Evolutionary conservation across 2,888 invertebrate species (phyloP).

Genomic region (Leptinotarsa tumamoca): DNA sequence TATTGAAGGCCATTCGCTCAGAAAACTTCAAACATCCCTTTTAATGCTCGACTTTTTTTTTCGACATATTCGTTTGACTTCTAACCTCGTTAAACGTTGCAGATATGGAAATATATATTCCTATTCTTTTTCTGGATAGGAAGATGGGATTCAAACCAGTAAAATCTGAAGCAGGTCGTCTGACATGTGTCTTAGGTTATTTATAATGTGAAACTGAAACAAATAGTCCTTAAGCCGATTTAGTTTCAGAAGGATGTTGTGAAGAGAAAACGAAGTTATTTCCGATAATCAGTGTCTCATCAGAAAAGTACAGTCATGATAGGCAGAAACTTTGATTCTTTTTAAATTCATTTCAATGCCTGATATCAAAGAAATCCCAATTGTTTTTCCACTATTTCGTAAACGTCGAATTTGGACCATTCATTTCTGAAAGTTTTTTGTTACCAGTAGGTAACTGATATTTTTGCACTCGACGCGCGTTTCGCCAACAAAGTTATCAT

Average conservation of each 20-base stretch:
- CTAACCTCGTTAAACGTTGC: conserved; percentile 36
- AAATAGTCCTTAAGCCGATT: conserved; percentile 17
- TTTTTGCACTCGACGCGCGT: no score
- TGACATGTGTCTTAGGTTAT: conserved; percentile 4
- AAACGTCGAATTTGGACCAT: no score
- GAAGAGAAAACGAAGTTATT: neutral
- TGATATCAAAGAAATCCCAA: neutral
- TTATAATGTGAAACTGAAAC: conserved; percentile 16
- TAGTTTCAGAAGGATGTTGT: neutral
- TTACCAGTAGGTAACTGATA: no score
- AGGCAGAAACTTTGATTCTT: neutral
- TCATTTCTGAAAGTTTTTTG: no score
- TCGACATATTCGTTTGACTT: conserved; percentile 23
- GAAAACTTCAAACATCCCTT: conserved; percentile 47
- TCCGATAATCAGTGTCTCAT: neutral
- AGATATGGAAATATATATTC: conserved; percentile 34
- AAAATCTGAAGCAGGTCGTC: conserved; percentile 31
- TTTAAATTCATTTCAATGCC: neutral
- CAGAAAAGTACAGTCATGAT: neutral
- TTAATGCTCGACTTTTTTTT: conserved; percentile 38
- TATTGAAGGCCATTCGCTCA: conserved; percentile 38
- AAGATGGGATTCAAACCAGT: conserved; percentile 22
- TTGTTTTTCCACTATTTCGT: neutral
- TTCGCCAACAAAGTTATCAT: no score
- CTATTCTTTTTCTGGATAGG: conserved; percentile 26